Base-by-base conservation (phyloP, 1,140 invertebrate species). In the Colletes latitarsis region DNA sequence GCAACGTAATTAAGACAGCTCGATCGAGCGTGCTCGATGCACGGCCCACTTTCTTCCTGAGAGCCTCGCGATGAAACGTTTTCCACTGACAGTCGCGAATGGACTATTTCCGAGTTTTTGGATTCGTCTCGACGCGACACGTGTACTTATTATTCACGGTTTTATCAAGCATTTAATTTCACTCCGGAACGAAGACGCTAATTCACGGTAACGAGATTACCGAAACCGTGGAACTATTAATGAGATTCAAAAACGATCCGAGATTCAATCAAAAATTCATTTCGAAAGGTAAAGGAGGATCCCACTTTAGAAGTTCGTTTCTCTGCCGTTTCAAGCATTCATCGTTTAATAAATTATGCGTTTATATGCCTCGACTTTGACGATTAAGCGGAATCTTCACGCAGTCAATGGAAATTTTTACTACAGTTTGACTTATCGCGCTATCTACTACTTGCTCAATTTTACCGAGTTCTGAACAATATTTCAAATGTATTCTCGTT, bases 1-100 rank as follows among this genome's bases (percentile, higher is more conserved):
- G 79, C 75, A 82, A 82, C 46, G 75, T 79, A 71, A 86, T 86
- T 79, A 82, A 82, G 57, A 78, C 62, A 74, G 30, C 46, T 82
- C 66, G 67, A 76, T 79, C 77, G 64, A 75, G 57, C n/a, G 49
- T n/a, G 21, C 71, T 52, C 55, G 53, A 85, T 64, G 43, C 67
- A 46, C n/a, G 55, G 64, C 30, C 77, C 62, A 79, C 62, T 74
- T 72, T 39, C 30, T 57, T 72, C 55, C 41, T 17, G 43, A 79
- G 53, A 21, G 69, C 30, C 62, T 53, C 19, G 43, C 43, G 73
- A 76, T 67, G 73, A 81, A 43, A 43, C 55, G 39, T 57, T 57
- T 30, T 68, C 12, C 77, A 57, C 58, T 70, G 21, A 76, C 19
- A 82, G 70, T 70, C 17, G 52, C 14, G 53, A 53, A 68, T 57